Evolutionary conservation across 2,888 invertebrate species (phyloP), one percentile per base, ranked within the genome.

Genomic region (Marronus borbonicus): DNA sequence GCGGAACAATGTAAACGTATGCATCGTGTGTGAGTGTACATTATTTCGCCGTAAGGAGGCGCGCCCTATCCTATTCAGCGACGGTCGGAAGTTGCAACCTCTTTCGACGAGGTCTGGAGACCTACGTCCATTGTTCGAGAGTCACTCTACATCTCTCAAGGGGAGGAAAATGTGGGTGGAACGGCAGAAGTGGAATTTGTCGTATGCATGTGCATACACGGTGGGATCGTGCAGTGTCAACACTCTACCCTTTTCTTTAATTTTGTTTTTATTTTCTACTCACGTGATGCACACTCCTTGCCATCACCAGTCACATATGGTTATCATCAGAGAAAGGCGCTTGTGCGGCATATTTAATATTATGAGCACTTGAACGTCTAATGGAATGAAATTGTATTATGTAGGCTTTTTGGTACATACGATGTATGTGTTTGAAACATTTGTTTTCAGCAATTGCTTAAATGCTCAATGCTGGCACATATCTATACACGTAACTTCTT

Each of bases 51-150:
- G 72, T 24, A 44, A 70, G 70, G 74, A 76, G 79, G 78, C 79
- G 70, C 76, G 20, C 72, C 76, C 65, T 60, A 24, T 20, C 69
- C 64, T 39, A 62, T 69, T 68, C 76, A 78, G 17, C 39, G 17
- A 36, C 74, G n/a, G 65, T 68, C 69, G 68, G 68, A 78, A 75
- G 77, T 70, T 62, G 70, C 69, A 70, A 77, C 77, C 77, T 69
- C 77, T 69, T 62, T 77, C 70, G 69, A 60, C 70, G 77, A 69
- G 14, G 69, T 62, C 62, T 70, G 64, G 49, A 74, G 72, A 60
- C 72, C 72, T 60, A 74, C 72, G 72, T 44, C 44, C 60, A 74
- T 74, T 74, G 72, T 74, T 74, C 60, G 72, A 24, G 28, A 20
- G 60, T 12, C 72, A 60, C 20, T 74, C 72, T 60, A 60, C 44